Percentiles rank a stretch among this genome's conserved stretches.
These are phyloP conservation scores for Athene cunicularia DNA, from an alignment of 2,113 vertebrate genomes.

Conservation along the genomic window DNA sequence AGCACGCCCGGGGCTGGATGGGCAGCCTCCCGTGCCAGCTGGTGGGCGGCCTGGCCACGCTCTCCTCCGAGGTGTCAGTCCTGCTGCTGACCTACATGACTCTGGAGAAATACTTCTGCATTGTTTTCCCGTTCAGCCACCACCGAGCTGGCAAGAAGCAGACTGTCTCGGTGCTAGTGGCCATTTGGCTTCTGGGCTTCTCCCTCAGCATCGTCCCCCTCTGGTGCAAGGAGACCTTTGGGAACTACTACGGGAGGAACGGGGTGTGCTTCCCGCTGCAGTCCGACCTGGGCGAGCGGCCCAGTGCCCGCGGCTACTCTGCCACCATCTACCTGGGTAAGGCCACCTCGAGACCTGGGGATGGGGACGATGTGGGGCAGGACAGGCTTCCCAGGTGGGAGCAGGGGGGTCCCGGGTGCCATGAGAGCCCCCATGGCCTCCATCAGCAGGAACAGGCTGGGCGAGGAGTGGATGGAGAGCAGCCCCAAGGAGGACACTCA, in stretches of 20 bases:
- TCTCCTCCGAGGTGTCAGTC: constrained; percentile 74
- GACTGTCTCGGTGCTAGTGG: constrained; percentile 49
- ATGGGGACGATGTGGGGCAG: accelerated
- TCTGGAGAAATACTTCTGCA: constrained; percentile 72
- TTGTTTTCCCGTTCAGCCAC: constrained; percentile 73
- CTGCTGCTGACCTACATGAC: constrained; percentile 76
- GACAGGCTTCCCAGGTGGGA: background rate
- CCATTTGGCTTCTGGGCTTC: constrained; percentile 74
- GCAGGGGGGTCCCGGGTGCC: background rate
- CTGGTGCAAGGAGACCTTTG: constrained; percentile 64
- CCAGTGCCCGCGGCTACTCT: constrained; percentile 60
- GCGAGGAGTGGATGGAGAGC: no score
- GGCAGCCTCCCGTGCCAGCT: constrained; percentile 73
- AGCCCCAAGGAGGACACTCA: no score
- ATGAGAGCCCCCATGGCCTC: accelerated
- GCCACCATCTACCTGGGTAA: constrained; percentile 72
- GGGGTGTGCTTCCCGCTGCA: constrained; percentile 75
- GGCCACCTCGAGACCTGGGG: accelerated
- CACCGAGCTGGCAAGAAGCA: constrained; percentile 55
- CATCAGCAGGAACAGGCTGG: no score
- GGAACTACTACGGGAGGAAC: constrained; percentile 72
- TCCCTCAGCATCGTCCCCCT: constrained; percentile 63
- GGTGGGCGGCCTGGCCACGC: constrained; percentile 71
- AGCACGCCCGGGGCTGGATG: constrained; percentile 74
- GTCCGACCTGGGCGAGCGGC: constrained; percentile 50